Conservation (phyloP, 2,888 invertebrate species). For the Theristus sp. region DNA sequence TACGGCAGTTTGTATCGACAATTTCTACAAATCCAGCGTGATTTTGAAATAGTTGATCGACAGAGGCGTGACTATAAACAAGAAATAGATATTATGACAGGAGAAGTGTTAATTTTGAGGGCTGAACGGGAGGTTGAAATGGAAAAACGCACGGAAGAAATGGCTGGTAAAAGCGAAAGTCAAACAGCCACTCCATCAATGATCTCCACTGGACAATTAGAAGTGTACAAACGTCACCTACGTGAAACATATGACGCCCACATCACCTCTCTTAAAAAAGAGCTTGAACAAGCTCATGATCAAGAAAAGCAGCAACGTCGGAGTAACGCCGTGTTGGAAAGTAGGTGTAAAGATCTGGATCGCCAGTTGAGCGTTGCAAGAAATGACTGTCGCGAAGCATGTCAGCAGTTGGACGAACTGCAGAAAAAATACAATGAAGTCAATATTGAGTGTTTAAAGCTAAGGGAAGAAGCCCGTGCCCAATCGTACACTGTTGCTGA, state of each 20-base stretch:
- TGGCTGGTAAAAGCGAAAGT: too few relatives aligned
- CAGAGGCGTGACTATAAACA: background rate
- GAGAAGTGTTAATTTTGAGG: background rate
- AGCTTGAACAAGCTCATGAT: background rate
- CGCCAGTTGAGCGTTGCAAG: background rate
- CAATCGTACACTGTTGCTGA: too few relatives aligned
- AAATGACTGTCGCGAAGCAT: background rate
- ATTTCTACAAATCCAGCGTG: background rate
- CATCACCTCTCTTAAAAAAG: background rate
- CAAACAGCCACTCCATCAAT: too few relatives aligned
- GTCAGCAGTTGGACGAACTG: background rate
- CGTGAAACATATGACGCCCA: background rate
- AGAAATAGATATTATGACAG: background rate
- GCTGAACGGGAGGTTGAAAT: background rate
- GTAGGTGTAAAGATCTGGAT: background rate
- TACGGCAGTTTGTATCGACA: background rate
- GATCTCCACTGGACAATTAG: background rate
- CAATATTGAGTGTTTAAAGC: background rate
- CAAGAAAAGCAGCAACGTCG: background rate
- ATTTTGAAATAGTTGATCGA: background rate
- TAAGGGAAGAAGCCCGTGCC: too few relatives aligned
- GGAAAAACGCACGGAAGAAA: background rate
- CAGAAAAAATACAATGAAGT: background rate
- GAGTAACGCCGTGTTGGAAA: background rate
- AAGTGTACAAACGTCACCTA: background rate